A percentile compares a stretch with the other conserved stretches of the same genome.
Evolutionary conservation across 2,888 invertebrate species (phyloP).

Genomic region (Dione juno): DNA sequence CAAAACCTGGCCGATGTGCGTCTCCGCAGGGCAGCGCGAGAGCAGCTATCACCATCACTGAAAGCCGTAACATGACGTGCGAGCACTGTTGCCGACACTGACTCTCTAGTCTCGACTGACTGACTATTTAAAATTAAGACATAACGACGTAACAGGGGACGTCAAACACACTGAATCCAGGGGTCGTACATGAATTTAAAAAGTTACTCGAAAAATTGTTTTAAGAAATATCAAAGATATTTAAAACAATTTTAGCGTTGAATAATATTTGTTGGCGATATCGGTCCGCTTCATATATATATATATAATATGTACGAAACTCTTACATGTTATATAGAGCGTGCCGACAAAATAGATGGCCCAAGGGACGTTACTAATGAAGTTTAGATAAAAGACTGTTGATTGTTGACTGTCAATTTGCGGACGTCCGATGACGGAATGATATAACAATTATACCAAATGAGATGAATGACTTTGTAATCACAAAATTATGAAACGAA

Average conservation of each 20-base stretch:
- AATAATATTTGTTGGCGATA: too few species aligned
- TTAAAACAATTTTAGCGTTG: too few species aligned
- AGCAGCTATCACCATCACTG: slow-evolving; percentile 56
- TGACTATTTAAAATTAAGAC: background rate
- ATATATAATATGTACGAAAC: too few species aligned
- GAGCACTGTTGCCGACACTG: slow-evolving; percentile 12
- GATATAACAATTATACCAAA: slow-evolving; percentile 10
- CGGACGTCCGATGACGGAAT: slow-evolving; percentile 44
- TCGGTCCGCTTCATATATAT: too few species aligned
- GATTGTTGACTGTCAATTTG: slow-evolving; percentile 58
- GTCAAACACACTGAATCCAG: background rate
- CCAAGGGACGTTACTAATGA: slow-evolving; percentile 50
- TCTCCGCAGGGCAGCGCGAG: slow-evolving; percentile 56
- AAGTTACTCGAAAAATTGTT: background rate
- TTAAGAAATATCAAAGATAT: background rate
- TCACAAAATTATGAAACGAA: background rate
- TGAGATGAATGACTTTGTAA: background rate
- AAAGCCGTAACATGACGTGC: slow-evolving; percentile 53
- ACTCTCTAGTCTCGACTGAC: slow-evolving; percentile 11
- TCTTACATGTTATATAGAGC: background rate
- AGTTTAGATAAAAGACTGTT: slow-evolving; percentile 64
- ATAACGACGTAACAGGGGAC: background rate
- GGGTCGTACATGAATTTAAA: background rate
- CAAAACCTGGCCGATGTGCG: slow-evolving; percentile 59
- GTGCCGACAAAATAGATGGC: background rate